Conservation (phyloP, 2,888 invertebrate species). For the Leptinotarsa haldemani region DNA sequence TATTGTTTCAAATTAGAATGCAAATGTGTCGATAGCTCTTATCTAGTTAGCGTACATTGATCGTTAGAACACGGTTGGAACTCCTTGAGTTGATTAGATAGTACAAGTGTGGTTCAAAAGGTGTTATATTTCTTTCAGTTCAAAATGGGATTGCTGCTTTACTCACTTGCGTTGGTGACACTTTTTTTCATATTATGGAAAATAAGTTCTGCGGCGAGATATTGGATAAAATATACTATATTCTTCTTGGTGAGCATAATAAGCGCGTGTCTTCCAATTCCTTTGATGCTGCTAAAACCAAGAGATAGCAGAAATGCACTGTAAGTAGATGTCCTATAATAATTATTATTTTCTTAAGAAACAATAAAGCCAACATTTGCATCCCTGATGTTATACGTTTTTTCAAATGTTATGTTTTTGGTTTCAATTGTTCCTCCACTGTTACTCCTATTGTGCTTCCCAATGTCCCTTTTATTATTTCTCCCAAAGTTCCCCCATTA, state of each 20-base stretch:
- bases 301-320: slow-evolving; percentile 81
- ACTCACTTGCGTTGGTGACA: slow-evolving; percentile 40
- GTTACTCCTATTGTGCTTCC: too few species aligned
- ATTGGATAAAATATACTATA: slow-evolving; percentile 76
- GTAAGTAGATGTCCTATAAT: slow-evolving; percentile 70
- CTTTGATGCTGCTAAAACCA: slow-evolving; percentile 80
- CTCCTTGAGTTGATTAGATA: background rate
- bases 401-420: too few species aligned
- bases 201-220: slow-evolving; percentile 74
- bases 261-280: slow-evolving; percentile 76
- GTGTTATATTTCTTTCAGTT: background rate
- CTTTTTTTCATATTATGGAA: slow-evolving; percentile 63
- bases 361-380: too few species aligned
- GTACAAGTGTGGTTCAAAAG: background rate
- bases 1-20: too few species aligned
- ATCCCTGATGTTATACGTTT: too few species aligned
- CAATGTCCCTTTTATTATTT: too few species aligned
- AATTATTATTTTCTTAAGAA: too few species aligned
- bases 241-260: slow-evolving; percentile 72
- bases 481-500: too few species aligned
- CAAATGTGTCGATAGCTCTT: too few species aligned
- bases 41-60: background rate
- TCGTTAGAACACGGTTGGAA: background rate
- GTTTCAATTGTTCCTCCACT: too few species aligned
- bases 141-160: slow-evolving; percentile 50